These are phyloP conservation scores for Margarornis squamiger DNA, from an alignment of 2,797 vertebrate species.

Conservation along the genomic window DNA sequence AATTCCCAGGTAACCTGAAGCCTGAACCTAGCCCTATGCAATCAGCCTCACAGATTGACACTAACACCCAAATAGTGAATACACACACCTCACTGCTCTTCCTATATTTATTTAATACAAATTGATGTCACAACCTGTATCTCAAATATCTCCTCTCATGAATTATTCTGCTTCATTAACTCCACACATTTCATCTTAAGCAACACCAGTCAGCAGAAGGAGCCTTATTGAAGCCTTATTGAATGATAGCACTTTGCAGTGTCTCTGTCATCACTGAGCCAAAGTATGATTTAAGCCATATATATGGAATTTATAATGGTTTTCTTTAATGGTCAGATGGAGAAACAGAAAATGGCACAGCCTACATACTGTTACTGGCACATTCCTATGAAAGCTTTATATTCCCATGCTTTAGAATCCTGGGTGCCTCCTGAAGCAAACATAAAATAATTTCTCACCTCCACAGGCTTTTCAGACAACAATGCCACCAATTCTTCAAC, in stretches of 20 bases:
- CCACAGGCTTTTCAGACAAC: neutral
- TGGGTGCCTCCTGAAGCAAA: neutral
- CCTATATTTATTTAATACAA: conserved; percentile 22
- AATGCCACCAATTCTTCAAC: neutral
- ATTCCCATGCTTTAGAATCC: neutral
- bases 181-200: neutral
- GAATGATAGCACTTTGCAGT: neutral
- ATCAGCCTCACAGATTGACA: neutral
- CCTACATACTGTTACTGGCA: neutral
- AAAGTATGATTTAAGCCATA: neutral
- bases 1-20: neutral
- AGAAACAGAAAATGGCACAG: neutral
- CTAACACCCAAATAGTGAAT: neutral
- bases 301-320: neutral
- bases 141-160: neutral
- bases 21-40: neutral
- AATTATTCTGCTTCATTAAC: conserved; percentile 49
- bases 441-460: neutral
- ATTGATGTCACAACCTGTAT: conserved; percentile 45
- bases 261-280: neutral
- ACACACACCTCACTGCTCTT: neutral
- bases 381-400: neutral
- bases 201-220: neutral
- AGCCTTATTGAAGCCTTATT: neutral
- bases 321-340: neutral